phyloP scores from a whole-genome alignment of 2,113 vertebrate species.

The Notothenia rossii region DNA sequence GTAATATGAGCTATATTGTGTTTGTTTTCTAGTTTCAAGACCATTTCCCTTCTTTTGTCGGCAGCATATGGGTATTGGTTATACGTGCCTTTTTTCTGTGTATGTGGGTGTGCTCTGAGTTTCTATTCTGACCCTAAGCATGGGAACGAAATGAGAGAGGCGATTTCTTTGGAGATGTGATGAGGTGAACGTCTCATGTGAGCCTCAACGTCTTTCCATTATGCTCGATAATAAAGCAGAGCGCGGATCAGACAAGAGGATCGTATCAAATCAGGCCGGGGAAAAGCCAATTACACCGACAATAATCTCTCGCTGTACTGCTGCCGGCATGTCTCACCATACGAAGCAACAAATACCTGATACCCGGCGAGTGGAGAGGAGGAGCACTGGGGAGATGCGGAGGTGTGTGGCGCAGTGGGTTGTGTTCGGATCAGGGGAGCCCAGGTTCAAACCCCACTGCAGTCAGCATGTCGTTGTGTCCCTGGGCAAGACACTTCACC shows the following conservation, averaged over 20 bases:
- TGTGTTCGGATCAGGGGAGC: too few species aligned
- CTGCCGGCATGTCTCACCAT: conserved; percentile 74
- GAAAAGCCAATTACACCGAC: conserved; percentile 85
- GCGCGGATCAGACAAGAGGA: conserved; percentile 78
- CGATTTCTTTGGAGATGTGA: conserved; percentile 67
- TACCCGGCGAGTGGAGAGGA: conserved; percentile 21
- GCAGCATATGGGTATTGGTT: background rate
- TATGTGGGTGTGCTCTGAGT: background rate
- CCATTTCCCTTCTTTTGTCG: background rate
- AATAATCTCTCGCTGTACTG: conserved; percentile 80
- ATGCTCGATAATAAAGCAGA: conserved; percentile 75
- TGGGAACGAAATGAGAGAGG: conserved; percentile 28
- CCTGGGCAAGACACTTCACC: too few species aligned
- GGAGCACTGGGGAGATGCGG: background rate
- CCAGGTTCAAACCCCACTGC: too few species aligned
- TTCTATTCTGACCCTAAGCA: conserved; percentile 47
- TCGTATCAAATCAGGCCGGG: conserved; percentile 77
- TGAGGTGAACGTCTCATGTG: conserved; percentile 66
- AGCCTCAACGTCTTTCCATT: conserved; percentile 77
- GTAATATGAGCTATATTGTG: too few species aligned
- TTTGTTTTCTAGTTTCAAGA: conserved; percentile 3
- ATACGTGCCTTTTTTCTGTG: background rate
- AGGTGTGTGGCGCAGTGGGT: too few species aligned
- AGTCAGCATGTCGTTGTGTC: too few species aligned
- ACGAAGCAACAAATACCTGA: conserved; percentile 71